These are phyloP conservation scores for Lordiphosa collinella DNA, from an alignment of 1,140 invertebrate species.

Conservation along the genomic window DNA sequence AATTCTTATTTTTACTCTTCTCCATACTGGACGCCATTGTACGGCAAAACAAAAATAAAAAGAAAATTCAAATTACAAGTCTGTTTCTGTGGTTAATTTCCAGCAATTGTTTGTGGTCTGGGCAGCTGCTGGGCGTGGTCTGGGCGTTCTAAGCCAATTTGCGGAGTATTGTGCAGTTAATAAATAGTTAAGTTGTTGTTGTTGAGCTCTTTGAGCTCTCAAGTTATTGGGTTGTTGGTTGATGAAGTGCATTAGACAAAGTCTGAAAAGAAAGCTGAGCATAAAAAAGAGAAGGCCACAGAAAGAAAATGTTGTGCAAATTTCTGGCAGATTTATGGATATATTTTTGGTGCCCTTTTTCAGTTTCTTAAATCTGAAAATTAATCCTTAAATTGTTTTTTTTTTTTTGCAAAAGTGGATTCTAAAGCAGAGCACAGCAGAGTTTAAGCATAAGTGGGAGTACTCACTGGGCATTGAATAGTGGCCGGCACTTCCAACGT, in stretches of 20 bases:
- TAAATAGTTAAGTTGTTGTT: slow-evolving; percentile 52
- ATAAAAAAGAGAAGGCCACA: slow-evolving; percentile 2
- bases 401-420: too few relatives aligned
- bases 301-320: neutral
- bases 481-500: too few relatives aligned
- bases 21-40: slow-evolving; percentile 12
- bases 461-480: too few relatives aligned
- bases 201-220: slow-evolving; percentile 8
- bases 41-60: neutral
- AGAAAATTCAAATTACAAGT: slow-evolving; percentile 28
- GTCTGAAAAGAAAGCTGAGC: slow-evolving; percentile 11
- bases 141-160: slow-evolving; percentile 54
- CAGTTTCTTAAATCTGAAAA: neutral
- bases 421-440: too few relatives aligned
- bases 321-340: slow-evolving; percentile 24
- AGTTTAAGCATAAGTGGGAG: too few relatives aligned
- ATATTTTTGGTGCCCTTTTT: slow-evolving; percentile 1
- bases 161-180: slow-evolving; percentile 58
- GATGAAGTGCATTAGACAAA: slow-evolving; percentile 35
- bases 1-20: neutral
- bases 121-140: slow-evolving; percentile 6
- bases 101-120: slow-evolving; percentile 28
- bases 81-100: slow-evolving; percentile 42
- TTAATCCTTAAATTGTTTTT: too few relatives aligned
- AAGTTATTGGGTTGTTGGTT: slow-evolving; percentile 14